A percentile compares a stretch with the other conserved stretches of the same genome.
Conservation (phyloP, 2,888 invertebrate species). For the Eurytoma adleriae region DNA sequence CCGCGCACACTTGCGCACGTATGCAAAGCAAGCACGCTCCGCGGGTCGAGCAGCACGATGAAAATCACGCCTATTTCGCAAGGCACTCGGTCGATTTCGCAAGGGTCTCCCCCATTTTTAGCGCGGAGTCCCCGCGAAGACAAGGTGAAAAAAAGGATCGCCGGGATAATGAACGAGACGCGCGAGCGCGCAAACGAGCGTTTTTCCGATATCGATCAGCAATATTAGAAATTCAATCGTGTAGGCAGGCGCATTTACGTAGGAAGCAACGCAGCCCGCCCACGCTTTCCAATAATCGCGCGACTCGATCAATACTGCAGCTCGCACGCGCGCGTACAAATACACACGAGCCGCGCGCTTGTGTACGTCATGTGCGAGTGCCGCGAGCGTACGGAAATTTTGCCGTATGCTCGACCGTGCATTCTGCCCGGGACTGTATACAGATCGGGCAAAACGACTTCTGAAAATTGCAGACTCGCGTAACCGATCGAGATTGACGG, state of each 20-base stretch:
- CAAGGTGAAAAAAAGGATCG: conserved; percentile 10
- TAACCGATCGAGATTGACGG: too few relatives aligned
- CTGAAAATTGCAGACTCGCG: too few relatives aligned
- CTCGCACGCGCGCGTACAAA: background rate
- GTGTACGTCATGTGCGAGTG: background rate
- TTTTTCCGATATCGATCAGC: conserved; percentile 53
- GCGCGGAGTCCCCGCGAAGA: background rate
- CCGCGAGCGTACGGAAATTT: conserved; percentile 15
- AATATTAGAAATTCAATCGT: conserved; percentile 58
- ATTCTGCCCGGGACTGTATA: too few relatives aligned
- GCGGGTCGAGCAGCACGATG: conserved; percentile 10
- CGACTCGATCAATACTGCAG: conserved; percentile 50
- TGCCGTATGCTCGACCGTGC: background rate
- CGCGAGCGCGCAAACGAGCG: conserved; percentile 28
- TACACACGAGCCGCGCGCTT: background rate
- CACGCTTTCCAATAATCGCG: conserved; percentile 58
- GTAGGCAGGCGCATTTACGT: conserved; percentile 49
- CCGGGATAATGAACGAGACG: conserved; percentile 26
- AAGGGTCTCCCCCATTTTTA: conserved; percentile 12
- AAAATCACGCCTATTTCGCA: conserved; percentile 12
- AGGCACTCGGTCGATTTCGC: conserved; percentile 20
- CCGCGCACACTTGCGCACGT: background rate
- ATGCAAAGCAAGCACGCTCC: background rate
- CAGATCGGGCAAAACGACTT: too few relatives aligned
- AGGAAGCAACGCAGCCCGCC: conserved; percentile 50